A percentile compares a stretch with the other conserved stretches of the same genome.
Conservation (phyloP, 2,888 invertebrate genomes). For the Chymomyza fuscimana region DNA sequence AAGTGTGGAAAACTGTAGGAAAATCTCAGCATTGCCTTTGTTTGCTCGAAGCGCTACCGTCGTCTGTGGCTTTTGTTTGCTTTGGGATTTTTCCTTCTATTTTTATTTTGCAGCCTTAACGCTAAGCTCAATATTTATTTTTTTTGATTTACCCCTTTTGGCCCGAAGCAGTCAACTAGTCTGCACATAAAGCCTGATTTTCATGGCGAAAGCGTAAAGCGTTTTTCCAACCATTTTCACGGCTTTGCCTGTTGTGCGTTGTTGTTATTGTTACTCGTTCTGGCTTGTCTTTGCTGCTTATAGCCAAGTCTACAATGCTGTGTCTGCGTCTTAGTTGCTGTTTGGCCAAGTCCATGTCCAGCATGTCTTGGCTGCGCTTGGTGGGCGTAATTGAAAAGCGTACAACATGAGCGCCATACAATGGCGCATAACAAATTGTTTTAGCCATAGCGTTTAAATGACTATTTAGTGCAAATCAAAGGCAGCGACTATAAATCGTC, state of each 20-base stretch:
- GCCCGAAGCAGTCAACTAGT: slow-evolving; percentile 12
- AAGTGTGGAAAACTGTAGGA: slow-evolving; percentile 24
- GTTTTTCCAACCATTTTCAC: slow-evolving; percentile 25
- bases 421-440: slow-evolving; percentile 57
- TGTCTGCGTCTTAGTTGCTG: not conserved
- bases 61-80: slow-evolving; percentile 41
- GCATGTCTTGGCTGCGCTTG: slow-evolving; percentile 18
- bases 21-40: slow-evolving; percentile 18
- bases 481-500: slow-evolving; percentile 19
- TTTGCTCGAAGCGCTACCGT: slow-evolving; percentile 1
- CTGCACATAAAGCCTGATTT: slow-evolving; percentile 59
- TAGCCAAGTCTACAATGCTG: not conserved
- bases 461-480: slow-evolving; percentile 71
- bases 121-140: slow-evolving; percentile 72
- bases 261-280: not conserved
- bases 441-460: slow-evolving; percentile 39
- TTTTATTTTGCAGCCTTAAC: slow-evolving; percentile 46
- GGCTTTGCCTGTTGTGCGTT: slow-evolving; percentile 1
- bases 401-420: slow-evolving; percentile 27
- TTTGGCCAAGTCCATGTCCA: not conserved
- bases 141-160: slow-evolving; percentile 29
- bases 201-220: slow-evolving; percentile 57
- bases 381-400: slow-evolving; percentile 69
- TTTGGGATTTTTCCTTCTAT: slow-evolving; percentile 33
- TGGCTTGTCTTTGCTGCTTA: not conserved